These are phyloP conservation scores for Lasiurus cinereus DNA, from an alignment of 2,113 vertebrate species.

Conservation along the genomic window DNA sequence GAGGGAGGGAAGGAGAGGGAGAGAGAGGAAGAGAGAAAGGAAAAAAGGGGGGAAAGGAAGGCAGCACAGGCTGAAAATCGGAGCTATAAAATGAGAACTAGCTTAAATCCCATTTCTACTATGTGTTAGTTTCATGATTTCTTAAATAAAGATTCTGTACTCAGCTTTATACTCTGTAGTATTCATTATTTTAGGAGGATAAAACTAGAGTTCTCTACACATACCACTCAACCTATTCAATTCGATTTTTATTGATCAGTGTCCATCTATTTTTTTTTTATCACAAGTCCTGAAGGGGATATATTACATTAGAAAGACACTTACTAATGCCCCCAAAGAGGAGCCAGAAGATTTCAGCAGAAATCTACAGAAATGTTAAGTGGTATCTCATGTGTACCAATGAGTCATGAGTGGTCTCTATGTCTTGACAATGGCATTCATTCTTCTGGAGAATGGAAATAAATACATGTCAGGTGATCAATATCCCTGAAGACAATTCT, in stretches of 20 bases:
- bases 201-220: not conserved
- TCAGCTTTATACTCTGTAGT: not conserved
- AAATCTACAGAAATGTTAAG: not conserved
- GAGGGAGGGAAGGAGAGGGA: not conserved
- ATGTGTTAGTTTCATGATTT: not conserved
- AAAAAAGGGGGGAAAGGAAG: not conserved
- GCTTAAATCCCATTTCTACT: conserved; percentile 27
- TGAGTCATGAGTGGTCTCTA: not conserved
- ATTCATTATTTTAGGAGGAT: not conserved
- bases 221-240: not conserved
- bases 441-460: not conserved
- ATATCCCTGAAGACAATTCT: not conserved
- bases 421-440: not conserved
- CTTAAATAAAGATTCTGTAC: conserved; percentile 26
- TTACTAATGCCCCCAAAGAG: not conserved
- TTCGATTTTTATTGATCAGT: conserved; percentile 6
- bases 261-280: conserved; percentile 7
- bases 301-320: not conserved
- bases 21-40: not conserved
- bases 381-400: not conserved
- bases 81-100: not conserved
- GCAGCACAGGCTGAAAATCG: not conserved
- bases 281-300: not conserved
- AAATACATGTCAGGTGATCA: not conserved
- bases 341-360: not conserved